Evolutionary conservation across 2,888 invertebrate species (phyloP).

Genomic region (Rhagonycha lutea): DNA sequence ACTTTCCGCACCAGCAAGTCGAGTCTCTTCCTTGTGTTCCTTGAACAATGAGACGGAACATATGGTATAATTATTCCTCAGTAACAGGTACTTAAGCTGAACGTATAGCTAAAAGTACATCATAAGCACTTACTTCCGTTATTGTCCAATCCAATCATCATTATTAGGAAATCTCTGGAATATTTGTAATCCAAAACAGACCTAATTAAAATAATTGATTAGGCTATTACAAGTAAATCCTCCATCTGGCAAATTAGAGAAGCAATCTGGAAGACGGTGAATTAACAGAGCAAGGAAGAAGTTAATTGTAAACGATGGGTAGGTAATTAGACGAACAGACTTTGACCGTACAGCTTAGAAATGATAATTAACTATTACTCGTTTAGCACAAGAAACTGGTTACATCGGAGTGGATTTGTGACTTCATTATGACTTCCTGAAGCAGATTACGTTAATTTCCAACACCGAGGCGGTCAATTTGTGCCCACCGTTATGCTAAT

Average conservation of each 20-base stretch:
- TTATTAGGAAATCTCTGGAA: background rate
- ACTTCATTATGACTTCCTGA: background rate
- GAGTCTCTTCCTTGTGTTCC: no score
- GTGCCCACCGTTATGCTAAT: background rate
- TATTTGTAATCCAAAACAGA: background rate
- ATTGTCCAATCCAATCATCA: background rate
- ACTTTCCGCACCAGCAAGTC: no score
- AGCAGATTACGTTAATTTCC: background rate
- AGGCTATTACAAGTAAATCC: background rate
- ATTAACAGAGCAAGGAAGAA: slow-evolving; percentile 26
- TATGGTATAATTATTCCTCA: background rate
- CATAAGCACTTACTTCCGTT: background rate
- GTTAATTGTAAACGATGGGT: slow-evolving; percentile 28
- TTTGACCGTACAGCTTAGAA: slow-evolving; percentile 11
- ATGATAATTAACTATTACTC: slow-evolving; percentile 21
- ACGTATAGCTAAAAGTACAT: background rate
- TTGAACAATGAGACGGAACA: no score
- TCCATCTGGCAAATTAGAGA: background rate
- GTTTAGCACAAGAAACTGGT: slow-evolving; percentile 12
- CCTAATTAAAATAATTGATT: background rate
- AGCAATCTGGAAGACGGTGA: background rate
- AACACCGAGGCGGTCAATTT: background rate
- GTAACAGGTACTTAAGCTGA: background rate
- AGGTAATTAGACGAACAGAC: slow-evolving; percentile 23
- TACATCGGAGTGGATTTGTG: background rate